A percentile compares a stretch with the other conserved stretches of the same genome.
These are phyloP conservation scores for Carterocephalus palaemon DNA, from an alignment of 2,888 invertebrate genomes.

Conservation along the genomic window DNA sequence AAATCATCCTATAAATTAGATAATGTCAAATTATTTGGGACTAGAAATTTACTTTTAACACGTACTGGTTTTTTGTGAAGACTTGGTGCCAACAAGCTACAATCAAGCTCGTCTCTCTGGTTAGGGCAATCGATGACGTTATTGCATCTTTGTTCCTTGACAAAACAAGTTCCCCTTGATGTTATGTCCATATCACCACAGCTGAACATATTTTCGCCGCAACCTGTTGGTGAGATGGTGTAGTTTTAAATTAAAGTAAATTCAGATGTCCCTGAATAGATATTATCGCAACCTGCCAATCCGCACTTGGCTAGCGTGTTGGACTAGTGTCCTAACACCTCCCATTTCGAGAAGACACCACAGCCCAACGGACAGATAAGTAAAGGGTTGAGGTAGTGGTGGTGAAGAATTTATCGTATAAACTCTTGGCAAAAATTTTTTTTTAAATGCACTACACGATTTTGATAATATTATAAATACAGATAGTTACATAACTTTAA, in stretches of 20 bases:
- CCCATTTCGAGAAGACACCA: too few species aligned
- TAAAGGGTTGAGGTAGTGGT: too few species aligned
- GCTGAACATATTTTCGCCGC: constrained; percentile 81
- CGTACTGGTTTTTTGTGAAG: constrained; percentile 71
- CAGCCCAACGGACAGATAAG: too few species aligned
- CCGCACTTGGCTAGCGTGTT: too few species aligned
- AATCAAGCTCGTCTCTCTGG: constrained; percentile 87
- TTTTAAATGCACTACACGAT: not conserved
- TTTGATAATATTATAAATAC: not conserved
- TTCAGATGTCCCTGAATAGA: too few species aligned
- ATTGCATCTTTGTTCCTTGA: constrained; percentile 84
- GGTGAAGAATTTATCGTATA: too few species aligned
- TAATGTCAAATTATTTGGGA: too few species aligned
- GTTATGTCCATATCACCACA: constrained; percentile 82
- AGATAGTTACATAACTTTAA: too few species aligned
- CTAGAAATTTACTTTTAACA: not conserved
- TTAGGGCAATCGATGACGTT: constrained; percentile 84
- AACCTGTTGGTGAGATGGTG: constrained; percentile 77
- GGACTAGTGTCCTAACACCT: too few species aligned
- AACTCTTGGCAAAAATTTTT: not conserved
- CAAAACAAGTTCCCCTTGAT: constrained; percentile 81
- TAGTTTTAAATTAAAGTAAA: too few species aligned
- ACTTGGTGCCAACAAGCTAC: constrained; percentile 82
- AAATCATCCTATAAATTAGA: too few species aligned
- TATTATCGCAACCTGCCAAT: too few species aligned